Percentiles rank a stretch among this genome's conserved stretches.
These are phyloP conservation scores for Megaleporinus macrocephalus DNA, from an alignment of 2,113 vertebrate species.

Conservation along the genomic window DNA sequence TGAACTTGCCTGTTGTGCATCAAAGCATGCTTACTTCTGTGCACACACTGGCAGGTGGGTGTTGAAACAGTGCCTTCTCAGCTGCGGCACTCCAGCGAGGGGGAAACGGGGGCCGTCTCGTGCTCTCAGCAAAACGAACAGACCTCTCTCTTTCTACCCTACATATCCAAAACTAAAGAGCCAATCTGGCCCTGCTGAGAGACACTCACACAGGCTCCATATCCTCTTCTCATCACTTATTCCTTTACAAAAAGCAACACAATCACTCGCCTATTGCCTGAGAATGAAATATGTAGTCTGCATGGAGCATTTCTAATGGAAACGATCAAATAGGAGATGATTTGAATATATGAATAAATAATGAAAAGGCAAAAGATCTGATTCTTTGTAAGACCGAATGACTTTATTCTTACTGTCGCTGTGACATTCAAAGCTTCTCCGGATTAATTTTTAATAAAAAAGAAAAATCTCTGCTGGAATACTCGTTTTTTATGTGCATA, in stretches of 20 bases:
- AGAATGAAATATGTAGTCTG: slow-evolving; percentile 36
- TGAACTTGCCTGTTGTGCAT: not conserved
- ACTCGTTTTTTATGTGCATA: slow-evolving; percentile 17
- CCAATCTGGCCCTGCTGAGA: slow-evolving; percentile 21
- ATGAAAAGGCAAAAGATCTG: slow-evolving; percentile 35
- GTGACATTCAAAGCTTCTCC: slow-evolving; percentile 19
- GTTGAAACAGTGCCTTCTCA: slow-evolving; percentile 18
- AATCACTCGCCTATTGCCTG: slow-evolving; percentile 34
- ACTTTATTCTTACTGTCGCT: slow-evolving; percentile 23
- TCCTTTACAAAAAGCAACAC: slow-evolving; percentile 46
- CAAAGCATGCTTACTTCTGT: not conserved
- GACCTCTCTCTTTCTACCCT: slow-evolving; percentile 16
- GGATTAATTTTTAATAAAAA: slow-evolving; percentile 31
- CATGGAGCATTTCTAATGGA: slow-evolving; percentile 40
- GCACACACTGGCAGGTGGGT: slow-evolving; percentile 16
- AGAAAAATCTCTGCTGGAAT: not conserved
- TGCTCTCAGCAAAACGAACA: slow-evolving; percentile 38
- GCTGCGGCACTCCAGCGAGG: not conserved
- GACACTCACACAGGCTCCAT: slow-evolving; percentile 24
- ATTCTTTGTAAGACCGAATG: slow-evolving; percentile 36
- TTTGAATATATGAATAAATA: slow-evolving; percentile 49
- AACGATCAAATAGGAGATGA: slow-evolving; percentile 46
- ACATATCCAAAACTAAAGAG: slow-evolving; percentile 42
- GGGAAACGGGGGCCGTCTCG: not conserved
- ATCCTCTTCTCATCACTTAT: slow-evolving; percentile 50